A percentile compares a stretch with the other conserved stretches of the same genome.
These are phyloP conservation scores for Syngnathus rostellatus DNA, from an alignment of 2,797 vertebrate genomes.

Conservation along the genomic window DNA sequence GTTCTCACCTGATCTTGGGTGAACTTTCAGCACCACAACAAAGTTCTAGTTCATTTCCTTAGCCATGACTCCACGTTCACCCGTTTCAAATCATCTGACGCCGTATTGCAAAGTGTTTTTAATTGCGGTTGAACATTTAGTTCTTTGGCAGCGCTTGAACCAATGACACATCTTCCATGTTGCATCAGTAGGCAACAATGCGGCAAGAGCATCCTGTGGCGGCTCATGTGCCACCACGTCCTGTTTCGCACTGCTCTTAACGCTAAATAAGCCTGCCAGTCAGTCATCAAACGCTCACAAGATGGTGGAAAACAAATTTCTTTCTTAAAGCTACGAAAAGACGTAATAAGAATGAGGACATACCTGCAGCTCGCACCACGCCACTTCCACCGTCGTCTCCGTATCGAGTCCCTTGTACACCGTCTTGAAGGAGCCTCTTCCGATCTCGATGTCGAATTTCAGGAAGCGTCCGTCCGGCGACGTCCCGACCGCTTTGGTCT, in stretches of 20 bases:
- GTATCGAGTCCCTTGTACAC: slow-evolving; percentile 98
- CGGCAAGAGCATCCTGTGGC: slow-evolving; percentile 36
- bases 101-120: too few species aligned
- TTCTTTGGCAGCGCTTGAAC: background rate
- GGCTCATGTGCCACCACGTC: slow-evolving; percentile 19
- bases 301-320: background rate
- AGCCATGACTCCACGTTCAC: too few species aligned
- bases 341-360: slow-evolving; percentile 18
- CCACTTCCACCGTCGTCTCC: slow-evolving; percentile 96
- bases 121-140: background rate
- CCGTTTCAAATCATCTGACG: too few species aligned
- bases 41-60: background rate
- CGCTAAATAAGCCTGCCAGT: slow-evolving; percentile 5
- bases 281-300: background rate
- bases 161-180: slow-evolving; percentile 2
- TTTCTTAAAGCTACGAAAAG: too few species aligned
- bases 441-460: slow-evolving; percentile 98
- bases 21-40: background rate
- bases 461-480: slow-evolving; percentile 93
- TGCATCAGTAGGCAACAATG: slow-evolving; percentile 30
- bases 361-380: slow-evolving; percentile 99
- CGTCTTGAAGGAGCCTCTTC: slow-evolving; percentile 96
- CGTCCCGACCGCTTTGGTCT: slow-evolving; percentile 94
- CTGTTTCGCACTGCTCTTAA: slow-evolving; percentile 13
- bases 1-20: slow-evolving; percentile 3